Base-by-base conservation (phyloP, 2,888 invertebrate species). In the Fragum sueziense region DNA sequence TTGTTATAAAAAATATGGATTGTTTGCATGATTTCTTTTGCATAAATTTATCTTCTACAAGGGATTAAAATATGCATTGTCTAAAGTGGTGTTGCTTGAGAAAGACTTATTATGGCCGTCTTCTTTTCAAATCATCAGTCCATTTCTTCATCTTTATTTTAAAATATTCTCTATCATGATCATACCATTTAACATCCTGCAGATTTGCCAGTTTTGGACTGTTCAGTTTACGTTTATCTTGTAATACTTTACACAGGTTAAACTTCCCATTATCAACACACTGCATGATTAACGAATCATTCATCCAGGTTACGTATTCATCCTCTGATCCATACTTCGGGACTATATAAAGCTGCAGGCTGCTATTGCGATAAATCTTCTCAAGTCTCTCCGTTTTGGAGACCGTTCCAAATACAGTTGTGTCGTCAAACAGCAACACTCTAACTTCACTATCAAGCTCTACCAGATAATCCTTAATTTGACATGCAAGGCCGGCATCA, bases 181-280 rank as follows among this genome's bases (percentile, higher is more conserved):
- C 17, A 33, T 61, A 61, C 61, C 61, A 61, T 61, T 61, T 61
- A n/a, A 61, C n/a, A n/a, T 61, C 61, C 29, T 61, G 61, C 33
- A 61, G 20, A 17, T 61, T 33, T 0, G 61, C 31, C 17, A 61
- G 61, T 31, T n/a, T 33, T 11, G 33, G 6, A n/a, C n/a, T 33
- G 14, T n/a, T 31, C 14, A 31, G 31, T 31, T 61, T n/a, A 31
- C 34, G 27, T n/a, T 61, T 33, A 6, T 61, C 61, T 29, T 29
- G 27, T 20, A 61, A 31, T n/a, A 61, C 33, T 17, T 33, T 33
- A 33, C 34, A 17, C 1, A 61, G 14, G 11, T 14, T 31, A 33
- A 33, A n/a, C n/a, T 61, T 61, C 20, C 20, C 33, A 22, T 61
- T n/a, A 33, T 31, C 31, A n/a, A 61, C 33, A n/a, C 61, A 29